Percentiles rank a stretch among this genome's conserved stretches.
Evolutionary conservation across 2,888 invertebrate genomes (phyloP).

Genomic region (Eurytoma californica): DNA sequence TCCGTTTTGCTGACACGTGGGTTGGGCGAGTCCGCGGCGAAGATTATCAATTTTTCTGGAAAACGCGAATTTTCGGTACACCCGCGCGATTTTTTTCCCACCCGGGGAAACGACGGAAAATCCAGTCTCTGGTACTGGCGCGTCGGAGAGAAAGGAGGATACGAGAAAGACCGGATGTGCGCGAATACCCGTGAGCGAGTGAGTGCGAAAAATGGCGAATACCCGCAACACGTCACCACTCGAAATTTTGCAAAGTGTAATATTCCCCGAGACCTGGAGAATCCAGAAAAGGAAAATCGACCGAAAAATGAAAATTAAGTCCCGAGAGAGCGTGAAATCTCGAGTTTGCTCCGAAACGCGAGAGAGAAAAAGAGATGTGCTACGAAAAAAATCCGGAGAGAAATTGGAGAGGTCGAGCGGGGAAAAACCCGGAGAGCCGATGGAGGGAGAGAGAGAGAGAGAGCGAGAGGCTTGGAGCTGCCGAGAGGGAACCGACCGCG

Average conservation of each 20-base stretch:
- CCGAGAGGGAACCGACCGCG: slow-evolving; percentile 61
- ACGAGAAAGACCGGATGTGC: slow-evolving; percentile 29
- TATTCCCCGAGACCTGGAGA: neutral
- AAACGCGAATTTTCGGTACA: neutral
- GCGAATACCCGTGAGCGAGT: neutral
- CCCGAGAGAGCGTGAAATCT: neutral
- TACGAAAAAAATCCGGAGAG: neutral
- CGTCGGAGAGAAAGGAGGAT: neutral
- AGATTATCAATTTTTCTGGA: neutral
- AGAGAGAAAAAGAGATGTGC: neutral
- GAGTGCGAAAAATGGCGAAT: slow-evolving; percentile 42
- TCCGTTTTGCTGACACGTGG: slow-evolving; percentile 2
- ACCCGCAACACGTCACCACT: slow-evolving; percentile 43
- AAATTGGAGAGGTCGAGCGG: neutral
- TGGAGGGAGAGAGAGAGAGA: slow-evolving; percentile 1
- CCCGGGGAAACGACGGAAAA: too few relatives aligned
- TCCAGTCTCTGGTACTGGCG: neutral
- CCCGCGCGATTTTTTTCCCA: slow-evolving; percentile 12
- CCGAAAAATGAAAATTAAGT: neutral
- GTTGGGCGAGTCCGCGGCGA: slow-evolving; percentile 13
- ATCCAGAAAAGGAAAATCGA: neutral
- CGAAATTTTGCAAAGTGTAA: neutral
- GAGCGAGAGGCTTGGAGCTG: slow-evolving; percentile 4
- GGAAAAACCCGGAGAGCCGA: neutral
- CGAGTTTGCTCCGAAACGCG: neutral